Evolutionary conservation across 2,888 invertebrate species (phyloP).

Genomic region (Harpalus rubripes): DNA sequence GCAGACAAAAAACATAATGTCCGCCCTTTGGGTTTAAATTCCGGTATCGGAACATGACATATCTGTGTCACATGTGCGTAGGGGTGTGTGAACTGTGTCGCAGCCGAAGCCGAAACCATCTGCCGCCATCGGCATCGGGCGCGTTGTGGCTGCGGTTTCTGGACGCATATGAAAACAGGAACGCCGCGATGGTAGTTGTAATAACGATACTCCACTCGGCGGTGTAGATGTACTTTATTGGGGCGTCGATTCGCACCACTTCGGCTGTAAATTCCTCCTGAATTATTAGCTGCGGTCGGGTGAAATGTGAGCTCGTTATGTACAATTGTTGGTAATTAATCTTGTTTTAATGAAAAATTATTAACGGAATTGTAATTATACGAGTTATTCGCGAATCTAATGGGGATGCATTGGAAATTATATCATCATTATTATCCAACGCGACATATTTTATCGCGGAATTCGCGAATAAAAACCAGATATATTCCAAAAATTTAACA

Average conservation of each 20-base stretch:
- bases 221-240: conserved; percentile 58
- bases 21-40: conserved; percentile 14
- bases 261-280: conserved; percentile 59
- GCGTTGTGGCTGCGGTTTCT: conserved; percentile 60
- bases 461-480: conserved; percentile 9
- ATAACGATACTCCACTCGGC: conserved; percentile 14
- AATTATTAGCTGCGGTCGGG: conserved; percentile 63
- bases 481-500: conserved; percentile 7
- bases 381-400: conserved; percentile 55
- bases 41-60: conserved; percentile 53
- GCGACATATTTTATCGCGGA: conserved; percentile 4
- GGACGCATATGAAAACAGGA: conserved; percentile 64
- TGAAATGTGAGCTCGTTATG: conserved; percentile 62
- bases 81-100: conserved; percentile 50
- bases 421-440: conserved; percentile 44
- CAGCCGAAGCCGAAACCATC: background rate
- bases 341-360: conserved; percentile 65
- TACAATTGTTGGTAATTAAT: conserved; percentile 63
- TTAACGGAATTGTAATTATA: conserved; percentile 66
- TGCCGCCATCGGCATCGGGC: conserved; percentile 33
- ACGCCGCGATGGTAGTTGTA: conserved; percentile 31
- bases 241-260: conserved; percentile 44
- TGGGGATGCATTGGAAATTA: conserved; percentile 56
- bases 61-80: conserved; percentile 62
- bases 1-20: conserved; percentile 55